Base-by-base conservation (phyloP, 2,797 vertebrate genomes). In the Characodon lateralis region DNA sequence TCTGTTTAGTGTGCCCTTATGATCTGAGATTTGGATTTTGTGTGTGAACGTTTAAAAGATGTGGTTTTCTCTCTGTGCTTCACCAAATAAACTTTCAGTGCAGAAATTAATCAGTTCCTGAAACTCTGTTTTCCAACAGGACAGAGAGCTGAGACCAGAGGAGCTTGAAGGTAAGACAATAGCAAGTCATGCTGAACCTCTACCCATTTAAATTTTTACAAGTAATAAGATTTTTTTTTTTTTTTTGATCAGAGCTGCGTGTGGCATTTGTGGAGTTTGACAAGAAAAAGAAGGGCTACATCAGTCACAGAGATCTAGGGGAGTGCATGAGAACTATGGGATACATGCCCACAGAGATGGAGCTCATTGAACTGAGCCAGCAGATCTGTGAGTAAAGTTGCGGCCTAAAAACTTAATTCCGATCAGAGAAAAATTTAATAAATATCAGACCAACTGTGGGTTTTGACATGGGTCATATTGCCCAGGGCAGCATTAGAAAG, bases 301-400 rank as follows among this genome's bases (percentile, higher is more conserved):
- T 99, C 88, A 97, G 95, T 83, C 96, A 96, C 78, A 95, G 91
- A 78, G 97, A 99, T 87, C 96, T 99, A 90, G 98, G 98, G 3
- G 97, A 98, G 89, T 99, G 98, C 83, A 99, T 99, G 98, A 95
- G 98, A 89, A 98, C 97, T 3, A 96, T 99, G 97, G 98, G 98
- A 51, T 99, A 98, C 93, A 99, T 99, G 98, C 98, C 98, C 31
- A 99, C 98, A 0, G 98, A 99, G 94, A 99, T 99, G 98, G 98
- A 99, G 89, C 97, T 99, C 85, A 99, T 99, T 0, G 97, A 98
- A 88, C 94, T 99, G 78, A 98, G 98, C 59, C 98, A 99, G 93
- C 95, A 97, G 88, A 98, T 98, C 87, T 93, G 98, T 98, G 85
- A 95, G 95, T 93, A 20, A 7, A 74, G n/a, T 58, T 3, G 3